These are phyloP conservation scores for Hoplias malabaricus DNA, from an alignment of 2,113 vertebrate genomes.

Conservation along the genomic window DNA sequence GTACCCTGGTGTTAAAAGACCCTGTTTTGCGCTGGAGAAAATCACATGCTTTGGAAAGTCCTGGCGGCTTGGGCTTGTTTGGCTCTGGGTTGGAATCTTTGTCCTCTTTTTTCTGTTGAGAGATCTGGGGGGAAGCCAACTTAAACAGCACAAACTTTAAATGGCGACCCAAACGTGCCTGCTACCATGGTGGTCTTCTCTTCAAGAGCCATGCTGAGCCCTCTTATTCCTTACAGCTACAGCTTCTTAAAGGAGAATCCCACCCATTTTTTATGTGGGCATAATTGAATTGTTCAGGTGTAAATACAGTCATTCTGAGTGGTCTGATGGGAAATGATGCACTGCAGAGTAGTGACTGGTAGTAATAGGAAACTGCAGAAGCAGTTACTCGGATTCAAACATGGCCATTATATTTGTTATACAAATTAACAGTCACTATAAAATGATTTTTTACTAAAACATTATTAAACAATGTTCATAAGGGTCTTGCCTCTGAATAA, in stretches of 20 bases:
- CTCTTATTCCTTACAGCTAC: constrained; percentile 13
- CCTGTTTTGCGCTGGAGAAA: not conserved
- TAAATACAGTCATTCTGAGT: no score
- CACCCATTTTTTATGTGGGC: no score
- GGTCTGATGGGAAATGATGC: no score
- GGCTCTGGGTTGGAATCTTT: constrained; percentile 45
- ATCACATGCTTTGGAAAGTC: constrained; percentile 17
- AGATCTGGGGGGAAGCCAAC: constrained; percentile 61
- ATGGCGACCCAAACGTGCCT: constrained; percentile 59
- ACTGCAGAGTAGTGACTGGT: no score
- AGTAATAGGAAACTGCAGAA: no score
- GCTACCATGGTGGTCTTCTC: constrained; percentile 68
- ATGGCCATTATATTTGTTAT: no score
- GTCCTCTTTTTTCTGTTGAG: constrained; percentile 46
- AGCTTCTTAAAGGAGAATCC: constrained; percentile 27
- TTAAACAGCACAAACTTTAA: constrained; percentile 61
- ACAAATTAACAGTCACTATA: no score
- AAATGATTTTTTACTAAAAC: no score
- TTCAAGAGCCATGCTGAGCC: constrained; percentile 24
- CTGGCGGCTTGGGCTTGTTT: constrained; percentile 39
- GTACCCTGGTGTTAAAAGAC: not conserved
- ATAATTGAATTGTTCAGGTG: no score
- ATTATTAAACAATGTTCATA: no score
- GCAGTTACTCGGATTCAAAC: no score
- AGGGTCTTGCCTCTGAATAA: no score